Conservation (phyloP, 2,888 invertebrate species). For the Troglohyphantes excavatus region DNA sequence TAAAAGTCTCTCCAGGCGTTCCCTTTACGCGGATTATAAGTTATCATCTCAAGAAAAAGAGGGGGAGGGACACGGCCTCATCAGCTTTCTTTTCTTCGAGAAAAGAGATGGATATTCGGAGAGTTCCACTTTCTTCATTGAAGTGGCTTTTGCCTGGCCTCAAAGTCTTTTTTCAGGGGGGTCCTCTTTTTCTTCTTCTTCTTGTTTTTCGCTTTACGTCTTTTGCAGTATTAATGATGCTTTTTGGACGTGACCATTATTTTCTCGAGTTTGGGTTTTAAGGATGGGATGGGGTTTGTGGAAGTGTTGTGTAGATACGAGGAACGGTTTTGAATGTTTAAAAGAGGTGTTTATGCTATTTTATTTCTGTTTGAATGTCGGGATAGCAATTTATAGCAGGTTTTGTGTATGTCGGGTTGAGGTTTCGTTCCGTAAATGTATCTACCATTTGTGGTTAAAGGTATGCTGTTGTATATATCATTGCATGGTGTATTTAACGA, state of each 20-base stretch:
- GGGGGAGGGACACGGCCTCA: constrained; percentile 33
- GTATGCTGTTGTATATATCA: too few species aligned
- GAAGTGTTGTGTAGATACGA: background rate
- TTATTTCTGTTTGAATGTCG: background rate
- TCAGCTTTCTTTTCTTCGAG: constrained; percentile 45
- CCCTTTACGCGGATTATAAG: constrained; percentile 68
- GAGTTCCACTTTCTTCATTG: constrained; percentile 64
- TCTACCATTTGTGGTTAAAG: too few species aligned
- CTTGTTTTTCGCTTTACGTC: constrained; percentile 63
- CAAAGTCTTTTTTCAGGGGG: constrained; percentile 4
- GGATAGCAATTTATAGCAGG: too few species aligned
- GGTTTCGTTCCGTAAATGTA: too few species aligned
- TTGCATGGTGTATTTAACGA: too few species aligned
- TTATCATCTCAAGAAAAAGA: constrained; percentile 49
- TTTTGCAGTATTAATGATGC: constrained; percentile 71
- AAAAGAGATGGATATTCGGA: constrained; percentile 44
- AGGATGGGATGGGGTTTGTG: background rate
- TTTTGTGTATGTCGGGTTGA: too few species aligned
- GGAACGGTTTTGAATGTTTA: background rate
- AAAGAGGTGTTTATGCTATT: background rate
- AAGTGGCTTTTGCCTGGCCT: constrained; percentile 26
- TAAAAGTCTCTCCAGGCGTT: constrained; percentile 71
- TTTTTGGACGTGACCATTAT: constrained; percentile 74
- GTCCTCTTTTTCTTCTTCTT: too few species aligned
- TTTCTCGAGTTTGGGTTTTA: constrained; percentile 42